Evolutionary conservation across 2,113 vertebrate genomes (phyloP).

Genomic region (Apteryx owenii): DNA sequence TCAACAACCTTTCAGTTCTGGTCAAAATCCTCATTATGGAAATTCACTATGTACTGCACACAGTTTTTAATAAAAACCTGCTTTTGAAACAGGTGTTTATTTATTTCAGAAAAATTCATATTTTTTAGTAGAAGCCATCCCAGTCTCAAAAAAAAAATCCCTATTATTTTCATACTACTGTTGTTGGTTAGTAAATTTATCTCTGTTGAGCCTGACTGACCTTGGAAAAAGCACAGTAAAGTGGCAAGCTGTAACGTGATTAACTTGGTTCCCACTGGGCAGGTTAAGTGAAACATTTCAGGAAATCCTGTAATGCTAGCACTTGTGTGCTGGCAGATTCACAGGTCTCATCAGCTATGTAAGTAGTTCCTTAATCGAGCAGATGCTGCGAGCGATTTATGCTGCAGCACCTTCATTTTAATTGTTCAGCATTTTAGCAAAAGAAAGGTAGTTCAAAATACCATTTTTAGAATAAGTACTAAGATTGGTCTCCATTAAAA

Average conservation of each 20-base stretch:
- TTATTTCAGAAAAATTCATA: neutral
- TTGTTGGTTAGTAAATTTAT: neutral
- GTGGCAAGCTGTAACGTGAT: neutral
- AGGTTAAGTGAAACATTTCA: neutral
- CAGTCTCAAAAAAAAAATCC: neutral
- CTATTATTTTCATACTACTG: accelerated
- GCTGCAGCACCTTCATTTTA: neutral
- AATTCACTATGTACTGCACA: neutral
- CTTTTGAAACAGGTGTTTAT: neutral
- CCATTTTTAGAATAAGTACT: neutral
- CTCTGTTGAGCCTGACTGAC: neutral
- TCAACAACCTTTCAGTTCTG: neutral
- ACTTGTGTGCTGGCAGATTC: neutral
- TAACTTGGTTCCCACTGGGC: neutral
- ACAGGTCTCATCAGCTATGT: neutral
- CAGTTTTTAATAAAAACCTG: neutral
- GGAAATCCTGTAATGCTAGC: neutral
- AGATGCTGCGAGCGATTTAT: neutral
- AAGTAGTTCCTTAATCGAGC: neutral
- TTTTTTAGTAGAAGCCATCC: neutral
- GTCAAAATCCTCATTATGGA: neutral
- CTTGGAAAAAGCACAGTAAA: accelerated
- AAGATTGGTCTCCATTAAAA: neutral
- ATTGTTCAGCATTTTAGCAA: neutral
- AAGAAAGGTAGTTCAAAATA: neutral